phyloP scores from a whole-genome alignment of 2,113 vertebrate species.

The Astur gentilis region DNA sequence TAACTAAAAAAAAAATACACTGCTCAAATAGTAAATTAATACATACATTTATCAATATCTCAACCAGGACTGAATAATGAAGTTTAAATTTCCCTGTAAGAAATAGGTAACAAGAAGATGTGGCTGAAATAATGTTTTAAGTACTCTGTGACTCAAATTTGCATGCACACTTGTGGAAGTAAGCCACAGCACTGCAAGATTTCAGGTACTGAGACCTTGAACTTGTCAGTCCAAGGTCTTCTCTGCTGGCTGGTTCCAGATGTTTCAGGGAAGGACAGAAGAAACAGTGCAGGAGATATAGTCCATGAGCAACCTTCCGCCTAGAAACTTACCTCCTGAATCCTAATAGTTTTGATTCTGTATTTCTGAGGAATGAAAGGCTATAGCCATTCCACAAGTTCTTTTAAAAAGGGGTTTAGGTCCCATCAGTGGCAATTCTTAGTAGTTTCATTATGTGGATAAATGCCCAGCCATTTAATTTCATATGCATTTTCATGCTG shows the following conservation, averaged over 20 bases:
- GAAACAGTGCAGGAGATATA: background rate
- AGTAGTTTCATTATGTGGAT: background rate
- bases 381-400: background rate
- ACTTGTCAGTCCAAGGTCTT: background rate
- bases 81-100: background rate
- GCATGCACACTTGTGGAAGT: accelerated
- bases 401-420: background rate
- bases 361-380: background rate
- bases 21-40: conserved; percentile 36
- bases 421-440: background rate
- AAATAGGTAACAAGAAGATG: background rate
- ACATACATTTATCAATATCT: conserved; percentile 42
- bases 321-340: background rate
- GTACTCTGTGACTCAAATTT: background rate
- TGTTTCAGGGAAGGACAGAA: background rate
- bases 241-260: background rate
- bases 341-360: background rate
- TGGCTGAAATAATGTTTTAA: background rate
- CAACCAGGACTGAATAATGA: background rate
- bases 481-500: background rate
- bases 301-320: background rate
- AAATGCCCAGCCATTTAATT: background rate
- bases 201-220: background rate
- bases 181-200: background rate
- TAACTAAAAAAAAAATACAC: background rate